Conservation (phyloP, 2,797 vertebrate species). For the Galaxias olidus region DNA sequence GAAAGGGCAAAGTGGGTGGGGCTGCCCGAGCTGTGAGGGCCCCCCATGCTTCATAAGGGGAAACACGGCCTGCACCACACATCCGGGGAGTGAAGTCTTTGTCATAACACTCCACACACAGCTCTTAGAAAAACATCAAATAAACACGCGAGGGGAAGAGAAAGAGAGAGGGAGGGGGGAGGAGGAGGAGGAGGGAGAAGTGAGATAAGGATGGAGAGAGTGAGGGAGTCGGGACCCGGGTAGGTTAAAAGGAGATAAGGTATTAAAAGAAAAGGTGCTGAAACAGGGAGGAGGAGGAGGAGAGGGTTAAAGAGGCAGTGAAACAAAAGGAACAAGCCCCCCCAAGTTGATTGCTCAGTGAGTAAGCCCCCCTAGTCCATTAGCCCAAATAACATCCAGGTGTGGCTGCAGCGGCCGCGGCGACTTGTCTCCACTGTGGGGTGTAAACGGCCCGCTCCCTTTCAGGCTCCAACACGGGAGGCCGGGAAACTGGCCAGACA, state of each 20-base stretch:
- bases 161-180: constrained; percentile 2
- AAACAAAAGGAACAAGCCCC: constrained; percentile 68
- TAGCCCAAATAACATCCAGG: constrained; percentile 82
- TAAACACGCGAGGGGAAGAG: constrained; percentile 55
- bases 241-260: no score
- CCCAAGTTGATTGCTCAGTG: constrained; percentile 75
- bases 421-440: constrained; percentile 66
- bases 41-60: constrained; percentile 74
- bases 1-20: constrained; percentile 57
- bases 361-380: constrained; percentile 75
- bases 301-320: constrained; percentile 23
- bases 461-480: constrained; percentile 77
- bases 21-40: constrained; percentile 58
- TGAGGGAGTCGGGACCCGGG: background rate
- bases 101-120: constrained; percentile 64
- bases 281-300: background rate
- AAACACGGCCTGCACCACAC: constrained; percentile 62
- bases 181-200: constrained; percentile 44
- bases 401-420: constrained; percentile 70
- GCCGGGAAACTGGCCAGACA: constrained; percentile 77
- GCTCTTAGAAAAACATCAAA: constrained; percentile 67
- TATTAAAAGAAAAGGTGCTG: background rate
- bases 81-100: constrained; percentile 70
- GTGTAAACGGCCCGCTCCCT: constrained; percentile 76
- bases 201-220: constrained; percentile 60